Base-by-base conservation (phyloP, 2,888 invertebrate species). In the Dascillus cervinus region DNA sequence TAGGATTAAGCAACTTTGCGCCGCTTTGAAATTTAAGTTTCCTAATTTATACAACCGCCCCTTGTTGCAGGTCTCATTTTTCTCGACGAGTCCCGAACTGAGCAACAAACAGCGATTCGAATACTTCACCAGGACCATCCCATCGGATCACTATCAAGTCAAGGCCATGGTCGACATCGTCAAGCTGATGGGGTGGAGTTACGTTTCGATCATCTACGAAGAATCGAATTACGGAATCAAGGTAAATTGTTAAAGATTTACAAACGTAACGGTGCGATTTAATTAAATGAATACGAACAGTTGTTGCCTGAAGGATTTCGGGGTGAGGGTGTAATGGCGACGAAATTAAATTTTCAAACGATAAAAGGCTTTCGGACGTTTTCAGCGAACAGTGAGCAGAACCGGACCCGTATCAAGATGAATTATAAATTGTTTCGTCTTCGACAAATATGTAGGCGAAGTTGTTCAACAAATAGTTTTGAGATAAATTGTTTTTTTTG, bases 211-310 rank as follows among this genome's bases (percentile, higher is more conserved):
- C 49, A 84, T 95, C 44, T 95, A 94, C 59, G 94, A 95, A 62
- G 94, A 95, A 63, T 91, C 91, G 35, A 92, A 89, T 67, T 95
- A 95, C 55, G 94, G 94, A 4, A 89, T 91, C 42, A 90, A 91
- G 81, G 92, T 87, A 56, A 62, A 63, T 57, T 3, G n/a, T n/a
- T n/a, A 22, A 11, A 29, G n/a, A 10, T 22, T 3, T 24, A 11
- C 20, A 29, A 23, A 26, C 11, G 17, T 6, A 17, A 6, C 5
- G 6, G 6, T 17, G 17, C 17, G 4, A 17, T 17, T 6, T 17
- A 17, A 4, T 17, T 6, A 17, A 17, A 17, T 6, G 5, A 17
- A 17, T 17, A 17, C 5, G 4, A 6, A 6, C 17, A 4, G 6
- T 6, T n/a, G 6, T 6, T 6, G 17, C 8, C 17, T 17, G 17